Conservation (phyloP, 1,140 invertebrate species). For the Drosophila grimshawi region DNA sequence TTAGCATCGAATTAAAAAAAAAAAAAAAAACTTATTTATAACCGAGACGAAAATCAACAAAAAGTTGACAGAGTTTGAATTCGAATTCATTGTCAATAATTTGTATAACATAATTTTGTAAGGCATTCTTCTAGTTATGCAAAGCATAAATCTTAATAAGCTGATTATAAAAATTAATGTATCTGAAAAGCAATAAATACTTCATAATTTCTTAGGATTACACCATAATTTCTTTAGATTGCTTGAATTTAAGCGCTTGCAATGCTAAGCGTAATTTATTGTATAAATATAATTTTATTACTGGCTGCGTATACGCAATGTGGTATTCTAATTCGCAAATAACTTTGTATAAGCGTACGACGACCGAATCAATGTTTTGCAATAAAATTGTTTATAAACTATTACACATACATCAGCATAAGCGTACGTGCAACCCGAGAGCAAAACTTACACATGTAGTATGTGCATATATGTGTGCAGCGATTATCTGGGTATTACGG, state of each 20-base stretch:
- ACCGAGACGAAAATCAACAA: conserved; percentile 30
- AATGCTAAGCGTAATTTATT: conserved; percentile 27
- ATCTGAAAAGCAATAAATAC: not conserved
- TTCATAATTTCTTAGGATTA: not conserved
- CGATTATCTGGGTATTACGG: conserved; percentile 70
- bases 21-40: conserved; percentile 31
- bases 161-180: conserved; percentile 1
- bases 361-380: conserved; percentile 49
- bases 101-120: conserved; percentile 15
- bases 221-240: not conserved
- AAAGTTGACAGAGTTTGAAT: conserved; percentile 2
- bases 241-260: conserved; percentile 6
- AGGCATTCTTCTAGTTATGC: conserved; percentile 1
- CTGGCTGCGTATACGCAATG: conserved; percentile 42
- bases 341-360: conserved; percentile 29
- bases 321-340: conserved; percentile 66
- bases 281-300: conserved; percentile 6
- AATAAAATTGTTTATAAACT: conserved; percentile 59
- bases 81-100: conserved; percentile 26
- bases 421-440: conserved; percentile 8
- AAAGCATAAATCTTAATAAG: not conserved
- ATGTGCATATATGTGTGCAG: conserved; percentile 12
- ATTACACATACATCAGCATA: conserved; percentile 33
- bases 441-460: conserved; percentile 31
- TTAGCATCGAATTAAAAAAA: not conserved